These are phyloP conservation scores for Hippocampus guttulatus DNA, from an alignment of 2,113 vertebrate species.

Conservation along the genomic window DNA sequence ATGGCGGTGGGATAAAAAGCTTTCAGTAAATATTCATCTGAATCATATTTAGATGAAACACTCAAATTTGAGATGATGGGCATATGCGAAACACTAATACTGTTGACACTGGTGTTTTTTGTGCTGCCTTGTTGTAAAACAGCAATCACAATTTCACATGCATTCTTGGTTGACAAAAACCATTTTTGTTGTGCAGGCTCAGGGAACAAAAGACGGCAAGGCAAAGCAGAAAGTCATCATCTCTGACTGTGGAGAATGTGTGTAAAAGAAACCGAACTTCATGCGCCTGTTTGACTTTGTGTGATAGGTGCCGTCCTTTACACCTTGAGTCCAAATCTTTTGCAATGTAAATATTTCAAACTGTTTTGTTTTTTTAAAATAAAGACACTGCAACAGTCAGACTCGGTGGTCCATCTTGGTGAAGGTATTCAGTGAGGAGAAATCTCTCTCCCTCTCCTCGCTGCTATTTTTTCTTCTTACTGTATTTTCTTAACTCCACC, in stretches of 20 bases:
- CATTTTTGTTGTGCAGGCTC: slow-evolving; percentile 72
- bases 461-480: too few species aligned
- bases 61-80: too few species aligned
- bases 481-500: too few species aligned
- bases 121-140: too few species aligned
- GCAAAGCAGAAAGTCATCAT: slow-evolving; percentile 94
- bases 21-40: too few species aligned
- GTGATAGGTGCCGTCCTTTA: slow-evolving; percentile 13
- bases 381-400: slow-evolving; percentile 18
- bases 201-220: slow-evolving; percentile 90
- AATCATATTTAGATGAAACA: too few species aligned
- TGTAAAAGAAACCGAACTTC: slow-evolving; percentile 57
- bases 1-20: too few species aligned
- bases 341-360: slow-evolving; percentile 75
- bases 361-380: slow-evolving; percentile 44
- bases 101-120: too few species aligned
- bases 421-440: background rate
- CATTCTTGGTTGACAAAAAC: background rate
- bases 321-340: slow-evolving; percentile 27
- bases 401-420: background rate
- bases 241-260: slow-evolving; percentile 87
- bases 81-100: too few species aligned
- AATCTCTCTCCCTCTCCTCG: too few species aligned
- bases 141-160: too few species aligned
- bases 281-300: slow-evolving; percentile 7